Percentiles rank a stretch among this genome's conserved stretches.
Conservation (phyloP, 2,113 vertebrate species). For the Ptychochromis oligacanthus region DNA sequence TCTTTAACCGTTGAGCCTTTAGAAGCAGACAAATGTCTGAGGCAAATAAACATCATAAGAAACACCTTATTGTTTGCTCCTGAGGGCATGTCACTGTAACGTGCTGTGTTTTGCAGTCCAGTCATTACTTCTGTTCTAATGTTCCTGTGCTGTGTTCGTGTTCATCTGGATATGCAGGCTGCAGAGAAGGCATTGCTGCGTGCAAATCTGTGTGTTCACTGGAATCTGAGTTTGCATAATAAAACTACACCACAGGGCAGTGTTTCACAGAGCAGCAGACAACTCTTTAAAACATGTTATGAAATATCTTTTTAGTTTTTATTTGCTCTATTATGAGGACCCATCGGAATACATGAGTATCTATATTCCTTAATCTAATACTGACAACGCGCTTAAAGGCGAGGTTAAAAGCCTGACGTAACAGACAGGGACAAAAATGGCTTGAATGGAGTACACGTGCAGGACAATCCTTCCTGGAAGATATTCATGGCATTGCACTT, state of each 20-base stretch:
- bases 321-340: background rate
- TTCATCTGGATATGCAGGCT: background rate
- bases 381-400: background rate
- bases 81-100: background rate
- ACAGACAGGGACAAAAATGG: background rate
- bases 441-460: background rate
- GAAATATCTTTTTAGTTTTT: background rate
- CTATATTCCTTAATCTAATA: background rate
- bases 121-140: background rate
- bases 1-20: slow-evolving; percentile 3
- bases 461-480: background rate
- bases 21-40: background rate
- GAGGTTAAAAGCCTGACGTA: background rate
- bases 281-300: background rate
- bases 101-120: background rate
- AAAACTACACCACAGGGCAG: slow-evolving; percentile 4
- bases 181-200: background rate
- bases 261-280: background rate
- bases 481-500: background rate
- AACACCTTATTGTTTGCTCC: background rate
- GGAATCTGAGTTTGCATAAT: background rate
- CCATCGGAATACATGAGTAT: background rate
- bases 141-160: background rate
- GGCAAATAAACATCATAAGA: background rate
- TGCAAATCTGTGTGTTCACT: background rate